Conservation (phyloP, 2,888 invertebrate species). For the Zootermopsis nevadensis region DNA sequence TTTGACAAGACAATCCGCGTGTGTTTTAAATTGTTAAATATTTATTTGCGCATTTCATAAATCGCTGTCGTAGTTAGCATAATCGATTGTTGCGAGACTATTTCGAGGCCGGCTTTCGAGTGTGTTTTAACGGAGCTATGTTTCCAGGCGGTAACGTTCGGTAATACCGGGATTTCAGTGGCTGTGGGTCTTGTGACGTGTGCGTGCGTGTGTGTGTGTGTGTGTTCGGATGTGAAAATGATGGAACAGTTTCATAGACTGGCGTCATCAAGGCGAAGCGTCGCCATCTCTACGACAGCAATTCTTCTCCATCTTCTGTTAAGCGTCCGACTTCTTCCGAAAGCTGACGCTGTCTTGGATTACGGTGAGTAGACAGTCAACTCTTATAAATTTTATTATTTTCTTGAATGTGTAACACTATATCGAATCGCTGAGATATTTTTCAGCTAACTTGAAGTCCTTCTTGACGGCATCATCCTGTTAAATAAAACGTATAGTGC, state of each 20-base stretch:
- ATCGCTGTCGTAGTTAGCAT: background rate
- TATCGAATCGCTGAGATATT: no score
- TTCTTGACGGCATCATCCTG: no score
- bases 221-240: slow-evolving; percentile 1
- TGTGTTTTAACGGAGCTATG: background rate
- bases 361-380: slow-evolving; percentile 3
- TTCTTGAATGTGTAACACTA: no score
- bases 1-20: background rate
- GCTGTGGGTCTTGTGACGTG: background rate
- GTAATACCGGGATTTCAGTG: slow-evolving; percentile 23
- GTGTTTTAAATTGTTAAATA: background rate
- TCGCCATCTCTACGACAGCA: background rate
- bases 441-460: no score
- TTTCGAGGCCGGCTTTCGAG: background rate
- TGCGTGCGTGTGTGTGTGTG: slow-evolving; percentile 3
- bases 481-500: no score
- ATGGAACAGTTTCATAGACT: slow-evolving; percentile 16
- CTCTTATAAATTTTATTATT: background rate
- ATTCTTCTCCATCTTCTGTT: background rate
- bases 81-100: background rate
- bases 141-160: background rate
- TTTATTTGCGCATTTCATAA: background rate
- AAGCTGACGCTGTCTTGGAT: slow-evolving; percentile 14
- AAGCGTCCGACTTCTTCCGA: slow-evolving; percentile 11
- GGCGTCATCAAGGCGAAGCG: background rate